These are phyloP conservation scores for Bradynema listronoti DNA, from an alignment of 1,140 invertebrate genomes.

Conservation along the genomic window DNA sequence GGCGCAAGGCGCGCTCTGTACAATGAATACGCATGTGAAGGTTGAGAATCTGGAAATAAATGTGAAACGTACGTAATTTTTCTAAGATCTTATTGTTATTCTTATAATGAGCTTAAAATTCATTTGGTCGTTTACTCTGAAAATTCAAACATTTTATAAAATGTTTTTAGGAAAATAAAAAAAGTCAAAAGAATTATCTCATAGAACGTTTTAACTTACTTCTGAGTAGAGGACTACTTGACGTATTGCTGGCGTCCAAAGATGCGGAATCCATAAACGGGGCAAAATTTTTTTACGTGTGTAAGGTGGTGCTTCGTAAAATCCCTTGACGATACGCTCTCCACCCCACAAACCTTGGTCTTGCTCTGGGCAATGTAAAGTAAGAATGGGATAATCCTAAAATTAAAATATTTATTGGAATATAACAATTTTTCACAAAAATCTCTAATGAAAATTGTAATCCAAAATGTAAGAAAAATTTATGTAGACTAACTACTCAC, in stretches of 20 bases:
- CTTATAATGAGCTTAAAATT: too few species aligned
- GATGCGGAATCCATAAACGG: conserved; percentile 65
- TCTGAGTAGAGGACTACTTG: conserved; percentile 82
- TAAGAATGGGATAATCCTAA: conserved; percentile 64
- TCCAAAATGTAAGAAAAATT: too few species aligned
- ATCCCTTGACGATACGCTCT: conserved; percentile 85
- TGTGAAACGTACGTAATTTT: too few species aligned
- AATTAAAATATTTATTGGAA: conserved; percentile 13
- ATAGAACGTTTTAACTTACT: conserved; percentile 59
- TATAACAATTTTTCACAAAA: too few species aligned
- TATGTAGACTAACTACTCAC: too few species aligned
- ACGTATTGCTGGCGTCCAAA: conserved; percentile 76
- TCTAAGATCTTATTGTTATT: too few species aligned
- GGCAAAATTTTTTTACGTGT: conserved; percentile 53
- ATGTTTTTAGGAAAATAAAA: background rate
- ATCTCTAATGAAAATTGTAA: too few species aligned
- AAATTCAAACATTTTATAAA: background rate
- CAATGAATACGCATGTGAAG: conserved; percentile 72
- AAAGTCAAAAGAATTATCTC: too few species aligned
- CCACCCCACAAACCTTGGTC: conserved; percentile 88
- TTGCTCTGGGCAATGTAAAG: conserved; percentile 72
- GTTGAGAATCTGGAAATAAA: conserved; percentile 75
- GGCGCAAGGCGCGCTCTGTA: conserved; percentile 71
- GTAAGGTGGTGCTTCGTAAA: conserved; percentile 65
- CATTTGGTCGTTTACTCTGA: too few species aligned